Conservation (phyloP, 2,113 vertebrate genomes). For the Laticauda laticaudata region DNA sequence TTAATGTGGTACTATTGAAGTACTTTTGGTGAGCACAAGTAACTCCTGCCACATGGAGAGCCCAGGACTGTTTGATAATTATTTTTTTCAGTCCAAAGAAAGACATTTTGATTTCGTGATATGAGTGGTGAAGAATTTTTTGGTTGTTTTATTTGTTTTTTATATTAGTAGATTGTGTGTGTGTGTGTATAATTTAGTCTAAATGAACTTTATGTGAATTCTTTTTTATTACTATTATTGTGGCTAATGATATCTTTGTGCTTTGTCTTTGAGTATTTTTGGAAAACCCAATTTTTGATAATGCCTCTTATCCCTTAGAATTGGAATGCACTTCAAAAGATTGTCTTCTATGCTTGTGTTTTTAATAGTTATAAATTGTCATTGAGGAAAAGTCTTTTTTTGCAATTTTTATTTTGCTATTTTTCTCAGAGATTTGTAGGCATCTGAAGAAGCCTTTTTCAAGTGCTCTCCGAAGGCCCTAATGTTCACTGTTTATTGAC, state of each 20-base stretch:
- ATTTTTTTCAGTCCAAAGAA: background rate
- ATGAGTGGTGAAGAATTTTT: background rate
- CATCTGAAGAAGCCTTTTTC: constrained; percentile 14
- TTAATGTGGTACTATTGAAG: background rate
- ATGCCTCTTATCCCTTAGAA: background rate
- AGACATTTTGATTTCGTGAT: background rate
- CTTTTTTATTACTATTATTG: background rate
- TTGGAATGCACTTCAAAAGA: background rate
- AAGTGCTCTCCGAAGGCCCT: background rate
- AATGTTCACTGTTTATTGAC: background rate
- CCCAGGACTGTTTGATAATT: background rate
- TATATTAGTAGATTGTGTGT: background rate
- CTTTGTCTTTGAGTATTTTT: background rate
- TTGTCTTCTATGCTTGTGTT: background rate
- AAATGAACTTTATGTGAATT: background rate
- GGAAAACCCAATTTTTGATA: background rate
- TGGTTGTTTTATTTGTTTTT: background rate
- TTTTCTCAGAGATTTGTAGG: background rate
- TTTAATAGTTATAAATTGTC: background rate
- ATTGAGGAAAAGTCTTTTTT: background rate
- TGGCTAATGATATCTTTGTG: background rate
- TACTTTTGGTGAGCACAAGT: background rate
- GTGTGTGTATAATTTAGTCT: background rate
- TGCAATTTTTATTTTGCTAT: background rate
- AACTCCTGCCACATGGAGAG: background rate